A percentile compares a stretch with the other conserved stretches of the same genome.
Evolutionary conservation across 2,113 vertebrate species (phyloP).

Genomic region (Enhydra lutris): DNA sequence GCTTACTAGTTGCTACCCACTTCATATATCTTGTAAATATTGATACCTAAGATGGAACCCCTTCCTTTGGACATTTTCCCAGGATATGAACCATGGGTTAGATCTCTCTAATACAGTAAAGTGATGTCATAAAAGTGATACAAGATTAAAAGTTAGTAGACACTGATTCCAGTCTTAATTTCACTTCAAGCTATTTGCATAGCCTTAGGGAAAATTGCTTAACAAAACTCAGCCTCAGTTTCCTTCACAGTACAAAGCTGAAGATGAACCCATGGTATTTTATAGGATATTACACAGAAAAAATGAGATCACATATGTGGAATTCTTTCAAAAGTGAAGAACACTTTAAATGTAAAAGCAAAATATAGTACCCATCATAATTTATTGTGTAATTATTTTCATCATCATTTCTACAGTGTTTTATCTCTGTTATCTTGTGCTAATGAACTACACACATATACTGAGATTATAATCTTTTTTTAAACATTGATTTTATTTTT

Average conservation of each 20-base stretch:
- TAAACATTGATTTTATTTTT: no score
- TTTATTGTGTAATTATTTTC: neutral
- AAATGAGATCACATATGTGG: neutral
- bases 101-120: neutral
- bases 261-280: neutral
- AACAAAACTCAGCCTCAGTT: neutral
- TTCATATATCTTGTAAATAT: neutral
- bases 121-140: neutral
- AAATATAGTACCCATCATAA: neutral
- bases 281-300: neutral
- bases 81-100: neutral
- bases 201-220: neutral
- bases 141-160: neutral
- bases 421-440: neutral
- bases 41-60: neutral
- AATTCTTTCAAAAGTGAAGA: neutral
- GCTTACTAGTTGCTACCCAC: conserved; percentile 15
- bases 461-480: neutral
- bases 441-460: neutral
- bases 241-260: neutral
- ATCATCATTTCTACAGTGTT: neutral
- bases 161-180: neutral
- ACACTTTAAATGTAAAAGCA: neutral
- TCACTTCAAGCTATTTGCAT: neutral
- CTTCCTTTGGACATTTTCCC: neutral